Evolutionary conservation across 2,888 invertebrate genomes (phyloP), one percentile per base, ranked within the genome.

Genomic region (Meliscaeva auricollis): DNA sequence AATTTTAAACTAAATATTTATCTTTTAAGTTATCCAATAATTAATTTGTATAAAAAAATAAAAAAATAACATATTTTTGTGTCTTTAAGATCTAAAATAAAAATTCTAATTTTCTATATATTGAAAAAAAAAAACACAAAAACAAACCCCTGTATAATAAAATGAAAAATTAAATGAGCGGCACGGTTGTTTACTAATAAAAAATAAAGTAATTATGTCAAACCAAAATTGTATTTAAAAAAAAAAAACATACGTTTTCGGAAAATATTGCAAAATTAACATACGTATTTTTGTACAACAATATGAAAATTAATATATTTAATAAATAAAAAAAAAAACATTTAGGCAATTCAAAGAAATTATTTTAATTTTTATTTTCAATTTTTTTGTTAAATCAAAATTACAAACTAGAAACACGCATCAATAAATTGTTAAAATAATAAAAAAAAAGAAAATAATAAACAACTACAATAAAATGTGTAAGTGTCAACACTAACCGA

Each of bases 171-270:
- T 85, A 83, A 88, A 84, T 32, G 66, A 66, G 66, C 50, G 66
- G 88, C 88, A 88, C 88, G 88, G 88, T 88, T 87, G 88, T 88
- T 88, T 87, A 85, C 85, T 85, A 85, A 79, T 46, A 62, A 79
- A 78, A 83, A 52, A 70, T 48, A n/a, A 69, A 48, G 41, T 35
- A 74, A 79, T 54, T 77, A 83, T 74, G 66, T 73, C 73, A 74
- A 74, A 78, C 50, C 69, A 80, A 80, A 80, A 84, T 72, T 84
- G 54, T 72, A 76, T 66, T 76, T 32, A 60, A 77, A 56, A 17
- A 15, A 50, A 73, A 41, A 38, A 17, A 46, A 69, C 50, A 73
- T 62, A 46, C 50, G 66, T 50, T 84, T 84, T 84, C 75, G 83
- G 83, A 79, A 68, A 83, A 79, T 70, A 79, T 74, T 69, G 32